Base-by-base conservation (phyloP, 2,888 invertebrate genomes). In the Dryadula phaetusa region DNA sequence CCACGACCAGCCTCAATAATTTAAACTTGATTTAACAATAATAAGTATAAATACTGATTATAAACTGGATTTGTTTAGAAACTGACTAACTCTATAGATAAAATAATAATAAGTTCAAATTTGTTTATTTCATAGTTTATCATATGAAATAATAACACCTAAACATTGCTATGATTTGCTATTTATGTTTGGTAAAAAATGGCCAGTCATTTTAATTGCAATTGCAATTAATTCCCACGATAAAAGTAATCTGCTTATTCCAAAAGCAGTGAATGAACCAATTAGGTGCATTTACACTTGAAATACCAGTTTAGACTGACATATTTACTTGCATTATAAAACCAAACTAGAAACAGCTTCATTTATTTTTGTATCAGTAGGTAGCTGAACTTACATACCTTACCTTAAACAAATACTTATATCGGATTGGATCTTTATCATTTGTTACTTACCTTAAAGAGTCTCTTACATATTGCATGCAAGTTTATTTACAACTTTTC, bases 271-370 rank as follows among this genome's bases (percentile, higher is more conserved):
- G 54, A 62, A 69, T 54, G 65, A n/a, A 63, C 63, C 60, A 49
- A 66, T 22, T 49, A 46, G 12, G n/a, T 10, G 28, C 22, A 60
- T 44, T 18, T 53, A 47, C 47, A 70, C 68, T 53, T 20, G 70
- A 60, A 46, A 42, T 70, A 68, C 70, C 42, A 61, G 70, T 68
- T 69, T 46, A 20, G 52, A 60, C 46, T 62, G 37, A 40, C 47
- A 52, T 58, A 20, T 62, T 53, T 42, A 46, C 37, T 63, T 25
- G 62, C 8, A 22, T 53, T 53, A 42, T 28, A 53, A 22, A 25
- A 37, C 7, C 20, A 3, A 7, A 20, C n/a, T 37, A 54, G 37
- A 54, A 20, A 20, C 2, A 14, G 54, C 37, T 54, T 54, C 34
- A 14, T 54, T 53, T 53, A 32, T 53, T 53, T 56, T 37, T 40